These are phyloP conservation scores for Phycodurus eques DNA, from an alignment of 2,113 vertebrate genomes.

Conservation along the genomic window DNA sequence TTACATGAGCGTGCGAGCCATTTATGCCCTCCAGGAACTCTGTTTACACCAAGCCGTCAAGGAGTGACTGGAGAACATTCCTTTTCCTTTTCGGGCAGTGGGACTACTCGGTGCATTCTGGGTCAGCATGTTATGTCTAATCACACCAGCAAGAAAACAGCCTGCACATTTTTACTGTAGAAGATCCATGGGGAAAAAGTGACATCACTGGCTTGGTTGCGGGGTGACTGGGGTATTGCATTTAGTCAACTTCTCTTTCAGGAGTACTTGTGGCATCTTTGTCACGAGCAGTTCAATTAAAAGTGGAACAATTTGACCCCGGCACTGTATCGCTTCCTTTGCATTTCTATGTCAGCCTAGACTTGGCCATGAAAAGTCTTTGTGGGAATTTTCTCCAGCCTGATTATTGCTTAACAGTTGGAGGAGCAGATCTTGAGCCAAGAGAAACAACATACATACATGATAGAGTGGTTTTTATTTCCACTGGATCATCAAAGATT, in stretches of 20 bases:
- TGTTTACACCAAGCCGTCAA: constrained; percentile 62
- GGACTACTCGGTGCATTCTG: constrained; percentile 40
- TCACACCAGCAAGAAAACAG: constrained; percentile 5
- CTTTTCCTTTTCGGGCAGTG: constrained; percentile 74
- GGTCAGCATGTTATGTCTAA: constrained; percentile 27
- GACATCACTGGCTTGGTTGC: not conserved
- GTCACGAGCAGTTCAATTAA: not conserved
- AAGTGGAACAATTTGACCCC: not conserved
- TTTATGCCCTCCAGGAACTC: constrained; percentile 51
- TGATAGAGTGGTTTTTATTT: constrained; percentile 12
- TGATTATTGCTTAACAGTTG: constrained; percentile 24
- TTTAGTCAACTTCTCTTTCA: constrained; percentile 3
- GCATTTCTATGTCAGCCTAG: constrained; percentile 16
- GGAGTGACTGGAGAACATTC: constrained; percentile 60
- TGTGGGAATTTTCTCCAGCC: constrained; percentile 25
- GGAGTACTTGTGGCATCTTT: not conserved
- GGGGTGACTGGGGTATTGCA: not conserved
- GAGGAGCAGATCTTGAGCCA: constrained; percentile 8
- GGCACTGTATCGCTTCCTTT: not conserved
- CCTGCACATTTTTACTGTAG: not conserved
- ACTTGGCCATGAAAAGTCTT: constrained; percentile 20
- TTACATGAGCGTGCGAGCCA: constrained; percentile 54
- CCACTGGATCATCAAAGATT: constrained; percentile 3
- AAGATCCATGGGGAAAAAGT: not conserved
- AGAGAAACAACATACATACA: constrained; percentile 25